phyloP scores from a whole-genome alignment of 2,797 vertebrate species.

The Protosalanx chinensis region DNA sequence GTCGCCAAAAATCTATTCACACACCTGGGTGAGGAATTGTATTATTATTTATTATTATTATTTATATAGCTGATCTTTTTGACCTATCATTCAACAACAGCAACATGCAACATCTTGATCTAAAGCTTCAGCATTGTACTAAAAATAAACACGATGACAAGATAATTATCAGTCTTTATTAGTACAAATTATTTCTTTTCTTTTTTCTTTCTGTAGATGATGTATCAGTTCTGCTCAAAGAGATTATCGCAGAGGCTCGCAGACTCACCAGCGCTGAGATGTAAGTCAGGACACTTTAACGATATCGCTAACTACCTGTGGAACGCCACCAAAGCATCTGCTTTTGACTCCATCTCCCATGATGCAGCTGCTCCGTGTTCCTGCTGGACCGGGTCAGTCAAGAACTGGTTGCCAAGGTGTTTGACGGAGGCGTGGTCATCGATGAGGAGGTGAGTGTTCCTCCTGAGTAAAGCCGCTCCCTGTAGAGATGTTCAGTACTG shows the following conservation, averaged over 20 bases:
- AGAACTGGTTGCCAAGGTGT: slow-evolving; percentile 81
- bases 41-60: too few species aligned
- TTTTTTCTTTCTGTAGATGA: slow-evolving; percentile 64
- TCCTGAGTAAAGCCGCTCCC: not conserved
- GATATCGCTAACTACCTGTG: not conserved
- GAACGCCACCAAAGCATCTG: not conserved
- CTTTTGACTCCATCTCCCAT: not conserved
- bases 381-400: slow-evolving; percentile 75
- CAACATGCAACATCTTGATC: not conserved
- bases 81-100: not conserved
- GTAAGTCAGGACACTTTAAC: slow-evolving; percentile 54
- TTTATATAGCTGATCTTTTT: too few species aligned
- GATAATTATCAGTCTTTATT: not conserved
- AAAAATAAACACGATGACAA: too few species aligned
- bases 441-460: slow-evolving; percentile 61
- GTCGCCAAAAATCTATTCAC: slow-evolving; percentile 85
- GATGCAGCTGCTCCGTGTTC: slow-evolving; percentile 78
- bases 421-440: slow-evolving; percentile 78
- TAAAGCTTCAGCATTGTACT: too few species aligned
- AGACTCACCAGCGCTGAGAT: slow-evolving; percentile 82
- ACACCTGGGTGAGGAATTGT: slow-evolving; percentile 70
- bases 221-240: slow-evolving; percentile 80
- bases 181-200: not conserved
- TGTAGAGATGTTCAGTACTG: too few species aligned
- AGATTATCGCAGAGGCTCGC: slow-evolving; percentile 80